Evolutionary conservation across 1,140 invertebrate genomes (phyloP), one percentile per base, ranked within the genome.

Genomic region (Diabrotica undecimpunctata): DNA sequence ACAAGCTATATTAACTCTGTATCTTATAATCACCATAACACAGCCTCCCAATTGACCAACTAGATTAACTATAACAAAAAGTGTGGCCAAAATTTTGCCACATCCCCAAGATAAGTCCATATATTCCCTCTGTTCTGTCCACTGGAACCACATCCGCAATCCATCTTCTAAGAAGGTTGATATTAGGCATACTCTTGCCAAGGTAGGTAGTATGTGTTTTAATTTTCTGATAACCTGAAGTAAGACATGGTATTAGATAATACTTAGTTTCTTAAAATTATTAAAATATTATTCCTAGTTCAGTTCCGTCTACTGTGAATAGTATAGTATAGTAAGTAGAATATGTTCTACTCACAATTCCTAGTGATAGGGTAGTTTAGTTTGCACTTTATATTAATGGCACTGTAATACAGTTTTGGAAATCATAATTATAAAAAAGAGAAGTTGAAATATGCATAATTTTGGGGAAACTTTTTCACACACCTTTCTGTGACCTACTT

Each of bases 121-220:
- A 77, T 99, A 99, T 75, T 99, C 95, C 39, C 95, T 84, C 78
- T 99, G 98, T 76, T 99, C 96, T 39, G 88, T 87, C 97, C 98
- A 99, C 81, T 99, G 98, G 74, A 94, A 91, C 90, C 94, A 99
- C 98, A 99, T 99, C 67, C 98, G 87, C 50, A 99, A 84, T 0
- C 98, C 98, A 87, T 99, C 98, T 84, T 99, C 98, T 37, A 99
- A 85, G 83, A 99, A 99, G 71, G 98, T 99, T 65, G 96, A 96
- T 72, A 99, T 97, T n/a, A 99, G 86, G 79, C 96, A 99, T 46
- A 99, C 82, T 66, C 97, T 85, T 5, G 97, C 97, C 58, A 98
- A 83, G 66, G 96, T 97, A 14, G 98, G 98, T 72, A 99, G 82
- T 62, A 98, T 84, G 80, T 96, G 87, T 81, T 99, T 98, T 56